These are phyloP conservation scores for Leptestheria dahalacensis DNA, from an alignment of 1,140 invertebrate genomes.

Conservation along the genomic window DNA sequence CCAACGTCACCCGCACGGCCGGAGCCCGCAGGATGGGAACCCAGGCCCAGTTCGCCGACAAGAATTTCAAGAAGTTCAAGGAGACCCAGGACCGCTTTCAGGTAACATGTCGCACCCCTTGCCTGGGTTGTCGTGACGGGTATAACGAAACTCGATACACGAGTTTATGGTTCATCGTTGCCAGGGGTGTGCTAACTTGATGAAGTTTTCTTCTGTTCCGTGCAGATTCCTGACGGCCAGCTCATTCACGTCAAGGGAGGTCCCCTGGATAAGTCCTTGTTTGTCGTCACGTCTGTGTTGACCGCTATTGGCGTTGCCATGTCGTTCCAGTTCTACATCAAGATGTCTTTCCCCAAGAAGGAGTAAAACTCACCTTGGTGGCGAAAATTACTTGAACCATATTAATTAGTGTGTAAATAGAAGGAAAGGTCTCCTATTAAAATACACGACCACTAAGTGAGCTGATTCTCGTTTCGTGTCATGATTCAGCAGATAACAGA, in stretches of 20 bases:
- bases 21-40: slow-evolving; percentile 1
- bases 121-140: background rate
- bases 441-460: background rate
- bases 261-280: slow-evolving; percentile 36
- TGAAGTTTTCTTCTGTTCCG: slow-evolving; percentile 17
- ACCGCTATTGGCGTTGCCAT: slow-evolving; percentile 29
- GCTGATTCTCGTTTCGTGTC: background rate
- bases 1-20: background rate
- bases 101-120: background rate
- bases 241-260: slow-evolving; percentile 45
- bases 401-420: slow-evolving; percentile 9
- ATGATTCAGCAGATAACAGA: background rate
- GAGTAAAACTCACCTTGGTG: slow-evolving; percentile 6
- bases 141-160: background rate
- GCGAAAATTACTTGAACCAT: slow-evolving; percentile 1
- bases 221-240: slow-evolving; percentile 36
- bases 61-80: background rate
- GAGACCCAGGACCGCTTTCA: slow-evolving; percentile 1
- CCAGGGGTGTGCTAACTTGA: background rate
- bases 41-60: background rate
- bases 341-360: slow-evolving; percentile 28
- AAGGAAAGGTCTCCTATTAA: background rate
- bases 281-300: slow-evolving; percentile 29
- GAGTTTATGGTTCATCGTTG: background rate
- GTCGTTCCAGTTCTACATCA: slow-evolving; percentile 25